Evolutionary conservation across 2,888 invertebrate species (phyloP), one percentile per base, ranked within the genome.

Genomic region (Iphiclides podalirius): DNA sequence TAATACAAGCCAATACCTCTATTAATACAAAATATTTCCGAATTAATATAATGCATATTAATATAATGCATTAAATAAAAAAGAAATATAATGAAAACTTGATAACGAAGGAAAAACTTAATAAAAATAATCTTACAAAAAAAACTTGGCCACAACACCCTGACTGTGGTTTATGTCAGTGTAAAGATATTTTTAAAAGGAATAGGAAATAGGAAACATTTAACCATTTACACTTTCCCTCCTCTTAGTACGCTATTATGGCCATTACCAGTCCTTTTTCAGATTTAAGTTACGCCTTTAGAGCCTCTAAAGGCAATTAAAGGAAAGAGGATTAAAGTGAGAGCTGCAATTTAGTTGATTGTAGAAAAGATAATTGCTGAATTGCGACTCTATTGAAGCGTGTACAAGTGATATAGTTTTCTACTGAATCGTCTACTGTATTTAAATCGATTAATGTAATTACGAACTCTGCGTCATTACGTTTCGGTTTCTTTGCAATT

Each of bases 241-340:
- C n/a, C 26, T 34, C 39, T 40, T 16, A 4, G 35, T 23, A 13
- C 39, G 44, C 44, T 50, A 44, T 50, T 50, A 50, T 44, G 13
- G 35, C 35, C 17, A 50, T 50, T 50, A 43, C 11, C 38, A 43
- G 43, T 50, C 39, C 44, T 44, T 44, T 49, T 44, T 40, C 39
- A 39, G 33, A 44, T 50, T 50, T 50, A 50, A 50, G 43, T 50
- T 49, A 40, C 49, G 49, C 35, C 39, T 34, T 50, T 35, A 50
- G 44, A 44, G 44, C 39, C 49, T 44, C 39, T 44, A 44, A 44
- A 44, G 49, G 44, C 44, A 50, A 50, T 50, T 50, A 50, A 50
- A 50, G 28, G 26, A 26, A 39, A 39, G 44, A 40, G 49, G 39
- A 50, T 50, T 50, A 50, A 44, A 44, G 44, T 44, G 44, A 44